Percentiles rank a stretch among this genome's conserved stretches.
These are phyloP conservation scores for Hyperopisus bebe DNA, from an alignment of 2,113 vertebrate species.

Conservation along the genomic window DNA sequence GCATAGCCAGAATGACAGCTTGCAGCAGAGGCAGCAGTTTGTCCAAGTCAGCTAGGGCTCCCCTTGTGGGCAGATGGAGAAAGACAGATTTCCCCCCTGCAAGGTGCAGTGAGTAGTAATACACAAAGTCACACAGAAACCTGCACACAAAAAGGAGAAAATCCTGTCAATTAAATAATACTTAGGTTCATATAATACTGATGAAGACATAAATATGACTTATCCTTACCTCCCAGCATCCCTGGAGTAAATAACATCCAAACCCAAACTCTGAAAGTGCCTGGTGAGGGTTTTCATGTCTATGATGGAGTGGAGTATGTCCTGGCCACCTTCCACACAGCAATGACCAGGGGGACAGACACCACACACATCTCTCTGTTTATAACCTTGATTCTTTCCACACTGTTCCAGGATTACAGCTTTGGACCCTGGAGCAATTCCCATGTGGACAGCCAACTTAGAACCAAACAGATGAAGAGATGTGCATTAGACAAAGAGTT, in stretches of 20 bases:
- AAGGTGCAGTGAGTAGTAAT: constrained; percentile 65
- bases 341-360: constrained; percentile 55
- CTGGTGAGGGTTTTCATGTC: constrained; percentile 63
- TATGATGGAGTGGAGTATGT: constrained; percentile 64
- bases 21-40: constrained; percentile 61
- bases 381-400: constrained; percentile 70
- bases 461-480: background rate
- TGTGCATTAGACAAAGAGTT: background rate
- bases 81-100: constrained; percentile 60
- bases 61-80: constrained; percentile 65
- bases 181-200: background rate
- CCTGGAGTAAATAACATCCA: constrained; percentile 62
- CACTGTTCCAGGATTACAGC: constrained; percentile 69
- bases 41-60: constrained; percentile 42
- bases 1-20: constrained; percentile 57
- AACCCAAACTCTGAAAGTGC: constrained; percentile 43
- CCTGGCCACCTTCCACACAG: constrained; percentile 65
- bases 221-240: constrained; percentile 71
- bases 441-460: constrained; percentile 69
- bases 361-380: constrained; percentile 62
- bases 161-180: background rate
- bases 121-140: constrained; percentile 74
- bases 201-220: constrained; percentile 6
- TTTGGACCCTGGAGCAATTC: constrained; percentile 56
- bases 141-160: constrained; percentile 41